Base-by-base conservation (phyloP, 2,113 vertebrate species). In the Poecile atricapillus region DNA sequence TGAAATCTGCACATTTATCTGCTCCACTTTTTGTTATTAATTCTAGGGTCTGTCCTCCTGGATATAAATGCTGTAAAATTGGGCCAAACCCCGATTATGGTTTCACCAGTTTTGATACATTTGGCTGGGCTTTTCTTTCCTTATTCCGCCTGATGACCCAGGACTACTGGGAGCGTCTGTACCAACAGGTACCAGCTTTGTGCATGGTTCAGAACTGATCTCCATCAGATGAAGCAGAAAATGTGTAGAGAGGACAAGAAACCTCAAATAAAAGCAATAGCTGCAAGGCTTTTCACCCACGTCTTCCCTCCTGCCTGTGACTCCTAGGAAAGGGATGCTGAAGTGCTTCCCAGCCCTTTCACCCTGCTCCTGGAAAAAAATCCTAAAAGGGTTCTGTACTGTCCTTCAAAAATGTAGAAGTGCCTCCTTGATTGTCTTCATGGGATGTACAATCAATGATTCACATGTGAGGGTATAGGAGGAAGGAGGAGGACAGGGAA, bases 121-220 rank as follows among this genome's bases (percentile, higher is more conserved):
- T 99, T 23, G 98, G 98, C 5, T 99, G 99, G 99, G 99, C 99
- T 75, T 99, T 99, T 52, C 98, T 99, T 23, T 98, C 99, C 1
- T 94, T 99, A 43, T 99, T 99, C 62, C 98, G 99, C 20, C 98
- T 99, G 76, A 99, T 99, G 99, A 99, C 99, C 1, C 99, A 99
- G 64, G 99, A 99, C 96, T 99, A 98, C 97, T 99, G 99, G 99
- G 99, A 99, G 44, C 99, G 99, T 75, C 99, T 99, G 53, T 99
- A 99, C 95, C 99, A 99, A 94, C 99, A 99, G 99, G 99, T 99
- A 98, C 25, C 35, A 86, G 18, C 35, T 86, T 68, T 44, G 19
- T 41, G 37, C 18, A 9, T 33, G 27, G 23, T 39, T 71, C 47
- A 87, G 44, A 75, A 41, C 3, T 9, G 7, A 2, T 44, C 9